A percentile compares a stretch with the other conserved stretches of the same genome.
Evolutionary conservation across 2,888 invertebrate species (phyloP).

Genomic region (Caenorhabditis uteleia): DNA sequence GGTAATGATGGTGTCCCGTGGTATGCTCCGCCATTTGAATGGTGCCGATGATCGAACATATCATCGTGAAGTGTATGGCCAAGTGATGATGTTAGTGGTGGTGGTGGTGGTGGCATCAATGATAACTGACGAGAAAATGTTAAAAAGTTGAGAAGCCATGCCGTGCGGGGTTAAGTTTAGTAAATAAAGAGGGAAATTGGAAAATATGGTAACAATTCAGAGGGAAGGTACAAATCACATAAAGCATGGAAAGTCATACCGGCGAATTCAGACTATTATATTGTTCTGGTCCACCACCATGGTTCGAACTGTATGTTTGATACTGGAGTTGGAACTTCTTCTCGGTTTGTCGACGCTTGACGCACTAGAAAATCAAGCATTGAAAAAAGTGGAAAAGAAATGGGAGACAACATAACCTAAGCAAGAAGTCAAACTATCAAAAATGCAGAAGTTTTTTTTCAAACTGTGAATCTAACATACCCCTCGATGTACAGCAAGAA

Average conservation of each 20-base stretch:
- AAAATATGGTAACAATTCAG: background rate
- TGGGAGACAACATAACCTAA: too few species aligned
- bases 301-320: constrained; percentile 60
- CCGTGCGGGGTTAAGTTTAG: constrained; percentile 19
- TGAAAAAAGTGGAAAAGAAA: background rate
- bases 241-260: constrained; percentile 37
- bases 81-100: constrained; percentile 36
- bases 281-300: constrained; percentile 50
- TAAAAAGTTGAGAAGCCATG: constrained; percentile 8
- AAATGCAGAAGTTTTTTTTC: too few species aligned
- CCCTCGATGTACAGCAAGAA: constrained; percentile 58
- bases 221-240: background rate
- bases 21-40: constrained; percentile 22
- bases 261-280: constrained; percentile 63
- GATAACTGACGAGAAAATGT: constrained; percentile 41
- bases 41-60: constrained; percentile 35
- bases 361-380: constrained; percentile 49
- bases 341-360: constrained; percentile 53
- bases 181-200: background rate
- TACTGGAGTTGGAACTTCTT: constrained; percentile 64
- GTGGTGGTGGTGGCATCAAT: constrained; percentile 57
- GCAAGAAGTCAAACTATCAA: too few species aligned
- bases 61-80: constrained; percentile 36
- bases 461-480: constrained; percentile 45
- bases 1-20: constrained; percentile 35